Evolutionary conservation across 2,888 invertebrate species (phyloP).

Genomic region (Limulus polyphemus): DNA sequence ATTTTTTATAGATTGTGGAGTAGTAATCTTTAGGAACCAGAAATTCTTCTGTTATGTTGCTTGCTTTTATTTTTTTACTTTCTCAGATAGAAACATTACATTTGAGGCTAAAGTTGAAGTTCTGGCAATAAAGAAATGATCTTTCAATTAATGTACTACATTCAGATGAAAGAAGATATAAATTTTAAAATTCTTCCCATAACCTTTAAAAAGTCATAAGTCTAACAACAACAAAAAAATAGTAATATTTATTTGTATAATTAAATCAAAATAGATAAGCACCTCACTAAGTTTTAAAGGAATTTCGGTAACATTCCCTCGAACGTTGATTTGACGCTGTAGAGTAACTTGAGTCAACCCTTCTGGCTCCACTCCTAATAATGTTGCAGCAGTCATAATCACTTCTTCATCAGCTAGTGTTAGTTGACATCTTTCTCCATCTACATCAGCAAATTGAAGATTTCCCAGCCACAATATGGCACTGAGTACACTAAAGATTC

Average conservation of each 20-base stretch:
- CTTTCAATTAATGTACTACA: too few species aligned
- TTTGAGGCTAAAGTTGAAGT: too few species aligned
- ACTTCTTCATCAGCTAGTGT: slow-evolving; percentile 57
- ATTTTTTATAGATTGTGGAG: too few species aligned
- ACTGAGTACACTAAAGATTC: slow-evolving; percentile 72
- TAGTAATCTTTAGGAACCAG: too few species aligned
- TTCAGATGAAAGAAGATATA: background rate
- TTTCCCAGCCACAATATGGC: slow-evolving; percentile 86
- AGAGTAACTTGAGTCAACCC: slow-evolving; percentile 61
- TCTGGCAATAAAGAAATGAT: too few species aligned
- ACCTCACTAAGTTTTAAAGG: slow-evolving; percentile 75
- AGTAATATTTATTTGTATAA: background rate
- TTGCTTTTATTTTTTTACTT: too few species aligned
- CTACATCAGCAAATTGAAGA: slow-evolving; percentile 70
- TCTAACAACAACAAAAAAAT: background rate
- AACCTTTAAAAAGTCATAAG: background rate
- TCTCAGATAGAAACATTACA: too few species aligned
- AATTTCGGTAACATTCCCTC: slow-evolving; percentile 85
- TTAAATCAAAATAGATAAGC: slow-evolving; percentile 23
- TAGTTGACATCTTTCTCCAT: slow-evolving; percentile 69
- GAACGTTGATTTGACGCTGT: slow-evolving; percentile 71
- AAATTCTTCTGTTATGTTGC: too few species aligned
- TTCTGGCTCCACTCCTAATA: slow-evolving; percentile 60
- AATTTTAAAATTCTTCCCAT: background rate
- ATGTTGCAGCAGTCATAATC: slow-evolving; percentile 54